Evolutionary conservation across 92 coral and sea anemone species (phyloP), one percentile per base, ranked within the genome.

Genomic region (Epizoanthus rinbou): DNA sequence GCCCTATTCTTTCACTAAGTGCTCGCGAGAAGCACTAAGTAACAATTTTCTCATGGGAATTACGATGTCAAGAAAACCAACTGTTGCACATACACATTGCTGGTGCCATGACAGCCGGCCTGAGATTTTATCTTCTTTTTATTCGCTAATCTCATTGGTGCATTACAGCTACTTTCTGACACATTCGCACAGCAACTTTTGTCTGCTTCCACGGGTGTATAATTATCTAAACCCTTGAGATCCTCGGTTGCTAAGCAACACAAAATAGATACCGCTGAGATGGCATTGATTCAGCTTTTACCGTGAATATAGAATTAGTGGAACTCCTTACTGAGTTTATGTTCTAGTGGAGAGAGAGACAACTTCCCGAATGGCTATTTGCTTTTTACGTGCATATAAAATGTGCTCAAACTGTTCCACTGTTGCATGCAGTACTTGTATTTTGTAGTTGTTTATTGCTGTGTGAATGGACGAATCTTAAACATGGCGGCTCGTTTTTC

Each of bases 111-210:
- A 43, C 54, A 50, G 54, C 15, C 54, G 54, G 54, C 54, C 25
- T 41, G 39, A 60, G 70, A 78, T 62, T 57, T 78, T 78, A 62
- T 78, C 70, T 60, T 47, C 25, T 65, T 60, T 10, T 37, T 16
- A 14, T 43, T 13, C 19, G 11, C 6, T 53, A 37, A 60, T 69
- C 70, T 58, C 24, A 78, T 78, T 78, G 82, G 82, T 57, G 63
- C 58, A 6, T 21, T 59, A 39, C 50, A 62, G 35, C 24, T 8
- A 39, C 69, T 60, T 78, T 62, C 71, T 78, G 82, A 86, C 92
- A 89, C 89, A 78, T 89, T 89, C 79, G 84, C 92, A 79, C 85
- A 80, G 92, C 85, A 86, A 89, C 92, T 75, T 89, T 89, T 89
- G 89, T 89, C 58, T 57, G 45, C 47, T 59, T 75, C 59, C 83